Evolutionary conservation across 2,113 vertebrate genomes (phyloP), one percentile per base, ranked within the genome.

Genomic region (Struthio camelus): DNA sequence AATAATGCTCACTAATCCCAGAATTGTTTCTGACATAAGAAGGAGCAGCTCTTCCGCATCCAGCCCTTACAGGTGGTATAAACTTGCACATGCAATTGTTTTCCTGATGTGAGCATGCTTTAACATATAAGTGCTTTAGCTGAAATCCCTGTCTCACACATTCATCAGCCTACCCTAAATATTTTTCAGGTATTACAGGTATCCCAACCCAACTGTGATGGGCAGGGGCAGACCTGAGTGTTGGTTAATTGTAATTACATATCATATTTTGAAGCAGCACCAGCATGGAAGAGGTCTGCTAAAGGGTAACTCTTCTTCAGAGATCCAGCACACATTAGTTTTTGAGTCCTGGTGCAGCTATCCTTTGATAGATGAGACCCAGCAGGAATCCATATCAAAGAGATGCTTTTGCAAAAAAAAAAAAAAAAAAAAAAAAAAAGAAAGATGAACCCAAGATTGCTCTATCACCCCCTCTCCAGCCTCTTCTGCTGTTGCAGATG

Each of bases 221-320:
- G 87, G 91, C 71, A 30, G 59, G 59, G 54, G 76, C 58, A 34
- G 22, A 75, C 84, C 30, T 48, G 46, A 78, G 14, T 70, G 50
- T 58, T 70, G 66, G 44, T 50, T 83, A 87, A 88, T 36, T 83
- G 40, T 19, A 82, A 77, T 85, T 83, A 80, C 80, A 80, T 84
- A 56, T 5, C 1, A 1, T 75, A 91, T 80, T 80, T 69, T 5
- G 13, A 80, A 88, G 54, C 71, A 91, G 66, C 64, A 86, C 73
- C 62, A 90, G 90, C 28, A 51, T 18, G 40, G 65, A 72, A 86
- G 62, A 91, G 46, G 73, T 70, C 59, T 87, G 17, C 19, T 90
- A 86, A 90, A 48, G 69, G 62, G 62, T 71, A 65, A 46, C 46
- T 42, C 73, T 38, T 94, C 66, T 92, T 73, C 70, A 89, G 86